These are phyloP conservation scores for Sebastiscus albofasciatus DNA, from an alignment of 2,797 vertebrate species.

Conservation along the genomic window DNA sequence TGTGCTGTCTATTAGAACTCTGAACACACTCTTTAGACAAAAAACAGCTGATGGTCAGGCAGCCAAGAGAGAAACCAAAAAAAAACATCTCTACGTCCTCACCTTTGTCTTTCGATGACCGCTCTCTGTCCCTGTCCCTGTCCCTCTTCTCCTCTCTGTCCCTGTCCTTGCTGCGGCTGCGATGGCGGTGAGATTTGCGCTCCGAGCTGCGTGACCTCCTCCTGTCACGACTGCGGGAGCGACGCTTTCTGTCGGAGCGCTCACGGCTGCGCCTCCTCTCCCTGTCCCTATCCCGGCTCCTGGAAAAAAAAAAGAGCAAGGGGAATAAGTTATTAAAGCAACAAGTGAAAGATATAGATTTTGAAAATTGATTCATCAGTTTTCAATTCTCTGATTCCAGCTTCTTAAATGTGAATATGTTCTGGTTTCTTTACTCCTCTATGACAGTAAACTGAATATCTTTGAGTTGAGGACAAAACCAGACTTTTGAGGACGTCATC, in stretches of 20 bases:
- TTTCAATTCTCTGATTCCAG: too few relatives aligned
- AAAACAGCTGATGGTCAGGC: background rate
- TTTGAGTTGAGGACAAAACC: too few relatives aligned
- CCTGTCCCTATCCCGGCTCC: conserved; percentile 77
- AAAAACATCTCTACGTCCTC: conserved; percentile 8
- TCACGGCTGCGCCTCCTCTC: conserved; percentile 89
- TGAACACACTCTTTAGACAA: background rate
- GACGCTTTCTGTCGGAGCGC: conserved; percentile 92
- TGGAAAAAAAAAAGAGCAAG: background rate
- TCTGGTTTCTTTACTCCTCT: too few relatives aligned
- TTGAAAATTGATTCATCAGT: too few relatives aligned
- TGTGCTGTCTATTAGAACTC: background rate
- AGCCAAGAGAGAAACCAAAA: background rate
- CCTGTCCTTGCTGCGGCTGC: conserved; percentile 92
- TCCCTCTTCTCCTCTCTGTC: conserved; percentile 83
- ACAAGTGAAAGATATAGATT: background rate
- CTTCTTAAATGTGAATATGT: too few relatives aligned
- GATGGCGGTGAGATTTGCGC: conserved; percentile 92
- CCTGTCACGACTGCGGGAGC: conserved; percentile 93
- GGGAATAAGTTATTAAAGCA: background rate
- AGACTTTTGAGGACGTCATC: too few relatives aligned
- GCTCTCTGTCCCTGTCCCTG: conserved; percentile 90
- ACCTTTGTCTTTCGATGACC: conserved; percentile 97
- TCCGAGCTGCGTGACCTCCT: conserved; percentile 94
- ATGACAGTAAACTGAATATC: too few relatives aligned